phyloP scores from a whole-genome alignment of 2,113 vertebrate species.

The Gobio gobio region DNA sequence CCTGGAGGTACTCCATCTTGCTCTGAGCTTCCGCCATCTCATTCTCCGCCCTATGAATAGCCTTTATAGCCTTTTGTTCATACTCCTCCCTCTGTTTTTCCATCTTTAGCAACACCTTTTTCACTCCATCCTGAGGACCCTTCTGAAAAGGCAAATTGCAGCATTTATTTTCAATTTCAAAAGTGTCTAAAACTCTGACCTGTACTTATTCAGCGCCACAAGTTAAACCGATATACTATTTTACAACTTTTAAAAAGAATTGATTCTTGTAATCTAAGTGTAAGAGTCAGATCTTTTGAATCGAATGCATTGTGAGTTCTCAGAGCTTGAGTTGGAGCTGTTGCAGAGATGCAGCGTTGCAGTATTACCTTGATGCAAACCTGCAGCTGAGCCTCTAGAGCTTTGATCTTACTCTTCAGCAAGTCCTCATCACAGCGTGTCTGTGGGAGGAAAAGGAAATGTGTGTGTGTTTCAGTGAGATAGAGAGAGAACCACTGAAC shows the following conservation, averaged over 20 bases:
- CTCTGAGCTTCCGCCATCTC: constrained; percentile 82
- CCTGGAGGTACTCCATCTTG: constrained; percentile 83
- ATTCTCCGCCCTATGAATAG: constrained; percentile 84
- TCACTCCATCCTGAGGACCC: constrained; percentile 79
- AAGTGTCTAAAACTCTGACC: not conserved
- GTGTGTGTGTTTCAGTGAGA: constrained; percentile 38
- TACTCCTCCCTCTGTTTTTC: constrained; percentile 88
- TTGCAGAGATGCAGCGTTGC: not conserved
- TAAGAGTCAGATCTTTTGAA: not conserved
- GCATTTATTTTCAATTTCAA: not conserved
- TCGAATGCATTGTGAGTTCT: not conserved
- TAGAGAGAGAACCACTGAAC: constrained; percentile 31
- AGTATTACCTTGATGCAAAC: constrained; percentile 86
- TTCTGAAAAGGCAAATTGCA: constrained; percentile 52
- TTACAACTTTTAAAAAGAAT: not conserved
- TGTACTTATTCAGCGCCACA: not conserved
- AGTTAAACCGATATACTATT: not conserved
- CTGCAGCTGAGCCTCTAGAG: constrained; percentile 89
- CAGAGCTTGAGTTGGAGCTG: not conserved
- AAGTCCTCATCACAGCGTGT: constrained; percentile 89
- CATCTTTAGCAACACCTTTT: constrained; percentile 86
- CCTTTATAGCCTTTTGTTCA: constrained; percentile 84
- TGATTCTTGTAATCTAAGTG: not conserved
- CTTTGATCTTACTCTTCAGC: constrained; percentile 83
- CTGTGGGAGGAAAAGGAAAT: constrained; percentile 80